phyloP scores from a whole-genome alignment of 1,140 invertebrate species.

The Tetramorium parvispinum region DNA sequence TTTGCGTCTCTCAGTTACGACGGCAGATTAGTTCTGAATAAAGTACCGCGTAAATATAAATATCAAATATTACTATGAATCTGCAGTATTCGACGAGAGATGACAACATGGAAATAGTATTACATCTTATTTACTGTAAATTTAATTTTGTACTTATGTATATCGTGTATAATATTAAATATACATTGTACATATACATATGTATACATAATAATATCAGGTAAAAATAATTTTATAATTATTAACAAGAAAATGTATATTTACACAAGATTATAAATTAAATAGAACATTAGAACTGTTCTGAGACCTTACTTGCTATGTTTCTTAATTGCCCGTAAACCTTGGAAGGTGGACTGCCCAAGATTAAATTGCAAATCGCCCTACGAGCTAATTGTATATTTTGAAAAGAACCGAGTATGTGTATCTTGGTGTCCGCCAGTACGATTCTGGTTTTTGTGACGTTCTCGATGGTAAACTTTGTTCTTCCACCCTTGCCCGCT shows the following conservation, averaged over 20 bases:
- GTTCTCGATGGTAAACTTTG: conserved; percentile 99
- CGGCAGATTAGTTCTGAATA: conserved; percentile 96
- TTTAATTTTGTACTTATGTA: conserved; percentile 6
- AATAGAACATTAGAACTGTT: conserved; percentile 89
- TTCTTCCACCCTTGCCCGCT: conserved; percentile 98
- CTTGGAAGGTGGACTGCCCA: conserved; percentile 98
- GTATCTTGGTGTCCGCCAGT: conserved; percentile 97
- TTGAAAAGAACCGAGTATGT: conserved; percentile 98
- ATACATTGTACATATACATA: not conserved
- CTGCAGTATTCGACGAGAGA: not conserved
- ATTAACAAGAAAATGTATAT: conserved; percentile 2
- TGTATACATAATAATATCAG: not conserved
- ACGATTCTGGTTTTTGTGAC: conserved; percentile 99
- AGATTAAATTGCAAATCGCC: conserved; percentile 98
- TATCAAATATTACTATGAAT: conserved; percentile 93
- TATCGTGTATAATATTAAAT: not conserved
- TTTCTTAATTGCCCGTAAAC: conserved; percentile 97
- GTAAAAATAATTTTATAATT: conserved; percentile 39
- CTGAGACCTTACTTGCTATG: conserved; percentile 92
- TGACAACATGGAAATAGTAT: not conserved
- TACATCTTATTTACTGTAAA: conserved; percentile 19
- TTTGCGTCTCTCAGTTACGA: conserved; percentile 99
- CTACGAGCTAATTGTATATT: conserved; percentile 98
- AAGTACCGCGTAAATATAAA: conserved; percentile 96
- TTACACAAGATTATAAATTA: conserved; percentile 28